Percentiles rank a stretch among this genome's conserved stretches.
These are phyloP conservation scores for Cataglyphis livida DNA, from an alignment of 2,888 invertebrate species.

Conservation along the genomic window DNA sequence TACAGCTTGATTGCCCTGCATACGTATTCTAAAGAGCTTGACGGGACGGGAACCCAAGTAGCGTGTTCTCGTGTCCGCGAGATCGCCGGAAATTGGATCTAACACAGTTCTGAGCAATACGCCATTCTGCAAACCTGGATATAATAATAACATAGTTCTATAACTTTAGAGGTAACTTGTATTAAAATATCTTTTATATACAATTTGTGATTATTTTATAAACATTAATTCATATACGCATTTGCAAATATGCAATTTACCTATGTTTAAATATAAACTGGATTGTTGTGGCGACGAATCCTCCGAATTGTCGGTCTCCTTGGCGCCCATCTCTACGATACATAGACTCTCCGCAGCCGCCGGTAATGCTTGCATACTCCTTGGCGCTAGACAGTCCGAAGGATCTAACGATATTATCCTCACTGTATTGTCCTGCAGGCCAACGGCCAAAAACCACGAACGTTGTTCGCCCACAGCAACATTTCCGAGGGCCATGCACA, in stretches of 20 bases:
- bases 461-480: conserved; percentile 98
- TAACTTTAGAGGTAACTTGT: conserved; percentile 29
- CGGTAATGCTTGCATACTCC: conserved; percentile 98
- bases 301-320: conserved; percentile 87
- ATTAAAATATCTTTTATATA: conserved; percentile 7
- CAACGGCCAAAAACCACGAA: conserved; percentile 98
- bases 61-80: conserved; percentile 98
- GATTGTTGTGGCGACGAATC: conserved; percentile 88
- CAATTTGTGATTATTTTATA: background rate
- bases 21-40: conserved; percentile 97
- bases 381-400: conserved; percentile 96
- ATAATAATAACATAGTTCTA: conserved; percentile 19
- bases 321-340: conserved; percentile 96
- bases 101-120: conserved; percentile 96
- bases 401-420: conserved; percentile 99
- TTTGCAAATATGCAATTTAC: conserved; percentile 63
- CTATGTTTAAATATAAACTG: conserved; percentile 97
- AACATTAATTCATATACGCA: background rate
- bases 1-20: conserved; percentile 98
- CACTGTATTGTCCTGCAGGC: conserved; percentile 98
- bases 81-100: conserved; percentile 98
- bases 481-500: conserved; percentile 99
- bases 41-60: conserved; percentile 98
- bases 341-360: conserved; percentile 98
- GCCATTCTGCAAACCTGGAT: conserved; percentile 94